These are phyloP conservation scores for Apis cerana DNA, from an alignment of 1,140 invertebrate genomes.

Conservation along the genomic window DNA sequence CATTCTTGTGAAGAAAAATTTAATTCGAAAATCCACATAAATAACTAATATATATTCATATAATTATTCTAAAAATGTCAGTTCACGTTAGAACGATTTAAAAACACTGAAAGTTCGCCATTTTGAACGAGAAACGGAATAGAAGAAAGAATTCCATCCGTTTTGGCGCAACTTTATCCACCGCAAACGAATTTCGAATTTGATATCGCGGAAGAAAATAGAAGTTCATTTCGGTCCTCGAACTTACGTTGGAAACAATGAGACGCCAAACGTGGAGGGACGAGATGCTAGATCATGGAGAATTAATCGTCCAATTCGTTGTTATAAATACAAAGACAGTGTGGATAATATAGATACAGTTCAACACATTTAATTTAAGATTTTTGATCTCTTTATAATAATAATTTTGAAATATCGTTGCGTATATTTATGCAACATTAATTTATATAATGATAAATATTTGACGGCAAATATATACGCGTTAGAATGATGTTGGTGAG, in stretches of 20 bases:
- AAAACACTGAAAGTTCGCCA: neutral
- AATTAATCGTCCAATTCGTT: conserved; percentile 1
- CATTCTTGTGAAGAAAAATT: too few relatives aligned
- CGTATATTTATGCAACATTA: too few relatives aligned
- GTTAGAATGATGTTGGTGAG: too few relatives aligned
- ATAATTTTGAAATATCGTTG: too few relatives aligned
- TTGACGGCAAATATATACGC: too few relatives aligned
- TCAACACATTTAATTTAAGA: too few relatives aligned
- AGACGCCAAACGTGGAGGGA: neutral
- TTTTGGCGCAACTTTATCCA: neutral
- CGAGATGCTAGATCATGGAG: neutral
- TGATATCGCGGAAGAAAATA: neutral
- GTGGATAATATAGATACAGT: too few relatives aligned
- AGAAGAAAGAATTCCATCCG: neutral
- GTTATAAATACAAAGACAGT: too few relatives aligned
- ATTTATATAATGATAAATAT: too few relatives aligned
- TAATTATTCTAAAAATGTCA: neutral
- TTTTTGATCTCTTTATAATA: too few relatives aligned
- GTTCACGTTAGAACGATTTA: neutral
- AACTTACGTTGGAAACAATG: neutral
- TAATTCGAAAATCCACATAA: neutral
- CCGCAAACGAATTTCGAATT: neutral
- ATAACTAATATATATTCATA: too few relatives aligned
- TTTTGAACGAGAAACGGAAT: neutral
- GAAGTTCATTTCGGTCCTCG: neutral